Evolutionary conservation across 2,797 vertebrate genomes (phyloP).

Genomic region (Oreochromis mossambicus): DNA sequence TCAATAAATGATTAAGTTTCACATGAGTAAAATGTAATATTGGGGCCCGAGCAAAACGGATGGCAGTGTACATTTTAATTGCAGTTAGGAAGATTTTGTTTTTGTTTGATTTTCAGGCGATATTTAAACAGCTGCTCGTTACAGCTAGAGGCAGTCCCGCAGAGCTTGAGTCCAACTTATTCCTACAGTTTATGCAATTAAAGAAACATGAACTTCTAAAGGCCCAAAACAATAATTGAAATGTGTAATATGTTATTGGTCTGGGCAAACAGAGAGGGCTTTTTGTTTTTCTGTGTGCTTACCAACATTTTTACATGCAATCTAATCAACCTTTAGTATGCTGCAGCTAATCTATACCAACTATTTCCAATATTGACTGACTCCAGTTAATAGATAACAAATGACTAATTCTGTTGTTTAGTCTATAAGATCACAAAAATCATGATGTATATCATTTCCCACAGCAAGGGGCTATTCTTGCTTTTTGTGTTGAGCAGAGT

Average conservation of each 20-base stretch:
- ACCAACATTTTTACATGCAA: not conserved
- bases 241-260: constrained; percentile 24
- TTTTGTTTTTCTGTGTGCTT: not conserved
- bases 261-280: constrained; percentile 7
- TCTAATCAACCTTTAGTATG: not conserved
- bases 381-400: not conserved
- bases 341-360: not conserved
- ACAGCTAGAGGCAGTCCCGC: constrained; percentile 35
- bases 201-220: constrained; percentile 27
- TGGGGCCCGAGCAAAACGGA: constrained; percentile 61
- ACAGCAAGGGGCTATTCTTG: not conserved
- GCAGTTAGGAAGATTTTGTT: constrained; percentile 50
- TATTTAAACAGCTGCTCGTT: constrained; percentile 37
- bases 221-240: constrained; percentile 13
- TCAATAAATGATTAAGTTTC: constrained; percentile 83
- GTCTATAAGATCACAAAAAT: not conserved
- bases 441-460: not conserved
- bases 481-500: not conserved
- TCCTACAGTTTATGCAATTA: constrained; percentile 34
- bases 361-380: not conserved
- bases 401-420: not conserved
- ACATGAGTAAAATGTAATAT: constrained; percentile 77
- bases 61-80: constrained; percentile 66
- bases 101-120: constrained; percentile 47
- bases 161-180: constrained; percentile 48